Evolutionary conservation across 2,797 vertebrate species (phyloP), one percentile per base, ranked within the genome.

Genomic region (Onychomys leucogaster): DNA sequence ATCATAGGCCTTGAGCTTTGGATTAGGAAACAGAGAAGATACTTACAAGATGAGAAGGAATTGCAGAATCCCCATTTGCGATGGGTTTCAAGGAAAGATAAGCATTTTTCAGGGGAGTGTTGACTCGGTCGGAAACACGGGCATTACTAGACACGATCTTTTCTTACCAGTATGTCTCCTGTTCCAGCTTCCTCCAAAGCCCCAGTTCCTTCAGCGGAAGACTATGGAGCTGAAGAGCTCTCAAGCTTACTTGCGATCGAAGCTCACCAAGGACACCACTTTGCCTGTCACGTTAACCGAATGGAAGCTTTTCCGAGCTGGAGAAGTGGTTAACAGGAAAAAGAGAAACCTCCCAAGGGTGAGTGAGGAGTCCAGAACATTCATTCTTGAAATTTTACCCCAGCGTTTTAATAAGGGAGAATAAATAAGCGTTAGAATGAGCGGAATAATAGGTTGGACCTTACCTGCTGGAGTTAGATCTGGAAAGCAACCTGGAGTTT

Each of bases 121-220:
- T 96, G 95, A 52, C 32, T 89, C 85, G 21, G 32, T 34, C 69
- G 90, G 90, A 81, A 90, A 49, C 57, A 23, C 2, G 29, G 59
- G 10, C 10, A 17, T 96, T 76, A 21, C 65, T 73, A 65, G 41
- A 76, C n/a, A 43, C 32, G 14, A 73, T 77, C 67, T 73, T 63
- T 41, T 25, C 55, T 77, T 41, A 80, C 27, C 41, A n/a, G 63
- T 93, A 8, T 32, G 2, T 83, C 90, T 85, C 13, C 75, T 85
- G 25, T 98, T 94, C 67, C 94, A 99, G 99, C 98, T 99, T 86
- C 99, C 99, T 65, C 98, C 98, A 11, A 99, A 99, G 97, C 99
- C 99, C 85, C 98, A 98, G 65, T 99, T 99, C 5, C 95, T 99
- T 93, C 98, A 98, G 98, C 61, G 98, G 95, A 98, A 99, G 95